Base-by-base conservation (phyloP, 2,888 invertebrate species). In the Odontocerum albicorne region DNA sequence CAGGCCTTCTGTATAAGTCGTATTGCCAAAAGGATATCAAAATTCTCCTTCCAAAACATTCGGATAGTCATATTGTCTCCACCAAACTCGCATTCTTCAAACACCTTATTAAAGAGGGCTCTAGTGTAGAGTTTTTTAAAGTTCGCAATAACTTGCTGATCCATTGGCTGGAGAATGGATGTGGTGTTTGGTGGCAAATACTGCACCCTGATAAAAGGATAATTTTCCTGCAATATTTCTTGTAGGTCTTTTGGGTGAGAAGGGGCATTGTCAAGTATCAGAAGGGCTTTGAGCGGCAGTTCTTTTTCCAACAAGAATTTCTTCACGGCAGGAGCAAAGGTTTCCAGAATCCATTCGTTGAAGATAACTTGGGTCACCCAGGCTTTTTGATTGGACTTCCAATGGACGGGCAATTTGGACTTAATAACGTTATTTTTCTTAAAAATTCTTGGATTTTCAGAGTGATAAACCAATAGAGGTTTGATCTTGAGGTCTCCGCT, bases 401-500 rank as follows among this genome's bases (percentile, higher is more conserved):
- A 52, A 47, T 47, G 46, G 46, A 52, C 53, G 46, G 46, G 46
- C 46, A 52, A 19, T 52, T 47, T 51, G 51, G 44, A 44, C 51
- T 51, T 51, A 43, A 44, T 43, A 44, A 51, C 51, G 44, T 51
- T 53, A 54, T 49, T 32, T 42, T 49, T 40, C 49, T 54, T 49
- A 27, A 54, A 45, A 38, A 31, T 31, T 52, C 52, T 35, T 38
- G 52, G 52, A 55, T 61, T 64, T 55, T 64, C 60, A 15, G 62
- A 63, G 36, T 63, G 62, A 49, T 63, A 64, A 13, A 65, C 63
- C 15, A 65, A 59, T 57, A 65, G 61, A 15, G 62, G 64, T 49
- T 65, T 65, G 44, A 65, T 61, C 52, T 64, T 64, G 35, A 59
- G 60, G 54, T 62, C 62, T 16, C 64, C 64, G 61, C 63, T 60